Evolutionary conservation across 2,797 vertebrate species (phyloP).

Genomic region (Gambelia wislizenii): DNA sequence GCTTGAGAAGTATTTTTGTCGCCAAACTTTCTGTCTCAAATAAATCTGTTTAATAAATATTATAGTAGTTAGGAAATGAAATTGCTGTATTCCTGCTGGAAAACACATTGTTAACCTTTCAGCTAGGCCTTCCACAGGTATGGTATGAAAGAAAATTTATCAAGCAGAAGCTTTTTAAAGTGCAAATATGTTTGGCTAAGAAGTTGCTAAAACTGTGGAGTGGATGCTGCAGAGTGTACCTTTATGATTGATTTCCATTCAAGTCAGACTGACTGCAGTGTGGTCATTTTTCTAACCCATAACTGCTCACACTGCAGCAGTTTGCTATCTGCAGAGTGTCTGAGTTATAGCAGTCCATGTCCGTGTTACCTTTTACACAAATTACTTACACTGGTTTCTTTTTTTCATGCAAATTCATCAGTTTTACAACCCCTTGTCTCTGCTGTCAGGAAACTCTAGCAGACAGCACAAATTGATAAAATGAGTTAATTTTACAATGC

Average conservation of each 20-base stretch:
- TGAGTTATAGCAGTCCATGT: conserved; percentile 86
- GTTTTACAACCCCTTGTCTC: conserved; percentile 84
- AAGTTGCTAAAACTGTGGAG: conserved; percentile 84
- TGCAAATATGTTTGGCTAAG: conserved; percentile 80
- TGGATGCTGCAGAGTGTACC: conserved; percentile 85
- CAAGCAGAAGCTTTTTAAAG: conserved; percentile 71
- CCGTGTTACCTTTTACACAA: conserved; percentile 88
- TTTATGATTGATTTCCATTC: conserved; percentile 91
- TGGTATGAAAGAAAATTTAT: conserved; percentile 63
- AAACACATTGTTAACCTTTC: conserved; percentile 48
- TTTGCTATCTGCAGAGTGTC: conserved; percentile 81
- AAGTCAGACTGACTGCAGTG: conserved; percentile 88
- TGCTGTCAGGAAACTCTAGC: conserved; percentile 83
- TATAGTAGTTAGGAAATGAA: conserved; percentile 52
- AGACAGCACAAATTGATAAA: conserved; percentile 82
- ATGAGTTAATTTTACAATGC: conserved; percentile 78
- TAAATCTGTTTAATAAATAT: conserved; percentile 61
- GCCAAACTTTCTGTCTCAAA: conserved; percentile 38
- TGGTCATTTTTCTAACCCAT: conserved; percentile 88
- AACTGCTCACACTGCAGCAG: conserved; percentile 82
- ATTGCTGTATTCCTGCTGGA: conserved; percentile 41
- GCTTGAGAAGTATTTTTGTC: conserved; percentile 9
- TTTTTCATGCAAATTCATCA: conserved; percentile 89
- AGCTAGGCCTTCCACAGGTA: conserved; percentile 57
- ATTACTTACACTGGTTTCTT: conserved; percentile 89